Evolutionary conservation across 2,113 vertebrate species (phyloP).

Genomic region (Urocitellus parryii): DNA sequence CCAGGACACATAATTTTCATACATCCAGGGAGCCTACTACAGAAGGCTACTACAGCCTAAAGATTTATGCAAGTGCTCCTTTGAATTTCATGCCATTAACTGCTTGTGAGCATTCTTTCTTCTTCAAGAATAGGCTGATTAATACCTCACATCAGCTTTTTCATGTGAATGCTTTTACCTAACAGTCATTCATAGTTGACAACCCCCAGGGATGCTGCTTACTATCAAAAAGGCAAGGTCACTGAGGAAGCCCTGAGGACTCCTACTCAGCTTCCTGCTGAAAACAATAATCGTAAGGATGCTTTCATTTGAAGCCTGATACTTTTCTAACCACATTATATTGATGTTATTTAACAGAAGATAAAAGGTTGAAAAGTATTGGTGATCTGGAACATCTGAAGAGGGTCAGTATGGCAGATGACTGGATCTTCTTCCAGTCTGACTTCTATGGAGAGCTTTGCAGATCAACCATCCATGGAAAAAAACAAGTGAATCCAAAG

Average conservation of each 20-base stretch:
- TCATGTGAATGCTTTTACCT: not conserved
- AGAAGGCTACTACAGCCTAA: not conserved
- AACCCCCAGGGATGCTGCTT: no score
- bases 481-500: not conserved
- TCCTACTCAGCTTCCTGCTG: not conserved
- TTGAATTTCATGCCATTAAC: not conserved
- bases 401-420: not conserved
- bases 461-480: not conserved
- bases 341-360: not conserved
- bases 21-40: not conserved
- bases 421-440: not conserved
- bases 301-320: conserved; percentile 42
- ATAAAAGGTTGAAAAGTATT: not conserved
- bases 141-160: not conserved
- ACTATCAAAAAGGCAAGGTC: not conserved
- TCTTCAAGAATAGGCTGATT: not conserved
- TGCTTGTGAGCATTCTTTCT: not conserved
- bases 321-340: conserved; percentile 40
- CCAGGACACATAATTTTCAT: not conserved
- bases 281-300: not conserved
- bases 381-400: not conserved
- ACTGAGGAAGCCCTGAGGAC: not conserved
- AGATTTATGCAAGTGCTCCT: not conserved
- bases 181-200: not conserved
- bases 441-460: conserved; percentile 27